Conservation (phyloP, 2,113 vertebrate genomes). For the Rutilus rutilus region DNA sequence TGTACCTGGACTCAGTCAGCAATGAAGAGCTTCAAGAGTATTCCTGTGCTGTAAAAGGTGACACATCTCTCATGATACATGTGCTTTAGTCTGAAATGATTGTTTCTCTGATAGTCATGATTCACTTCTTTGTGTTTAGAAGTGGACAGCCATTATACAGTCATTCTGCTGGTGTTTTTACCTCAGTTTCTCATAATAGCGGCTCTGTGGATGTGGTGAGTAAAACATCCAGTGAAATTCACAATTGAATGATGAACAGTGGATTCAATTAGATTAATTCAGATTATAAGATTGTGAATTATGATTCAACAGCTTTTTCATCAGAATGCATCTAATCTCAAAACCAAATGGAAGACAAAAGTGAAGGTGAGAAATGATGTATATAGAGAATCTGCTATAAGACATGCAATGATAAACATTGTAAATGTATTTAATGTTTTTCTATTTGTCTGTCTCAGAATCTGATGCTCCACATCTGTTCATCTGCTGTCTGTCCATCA, state of each 20-base stretch:
- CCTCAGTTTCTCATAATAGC: slow-evolving; percentile 6
- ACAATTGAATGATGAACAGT: neutral
- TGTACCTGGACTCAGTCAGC: slow-evolving; percentile 20
- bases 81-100: too few species aligned
- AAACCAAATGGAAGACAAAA: neutral
- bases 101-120: neutral
- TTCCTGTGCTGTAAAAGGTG: slow-evolving; percentile 28
- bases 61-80: neutral
- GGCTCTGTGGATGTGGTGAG: neutral
- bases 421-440: too few species aligned
- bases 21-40: neutral
- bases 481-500: neutral
- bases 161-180: neutral
- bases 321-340: neutral
- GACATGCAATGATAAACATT: neutral
- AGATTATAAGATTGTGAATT: neutral
- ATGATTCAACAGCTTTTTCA: neutral
- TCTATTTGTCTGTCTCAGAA: neutral
- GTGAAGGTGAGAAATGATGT: neutral
- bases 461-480: neutral
- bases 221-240: neutral
- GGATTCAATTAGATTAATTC: neutral
- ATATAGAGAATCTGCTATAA: neutral
- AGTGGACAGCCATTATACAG: slow-evolving; percentile 11
- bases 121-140: neutral